phyloP scores from a whole-genome alignment of 1,140 invertebrate genomes.

The Drosophila nasuta region DNA sequence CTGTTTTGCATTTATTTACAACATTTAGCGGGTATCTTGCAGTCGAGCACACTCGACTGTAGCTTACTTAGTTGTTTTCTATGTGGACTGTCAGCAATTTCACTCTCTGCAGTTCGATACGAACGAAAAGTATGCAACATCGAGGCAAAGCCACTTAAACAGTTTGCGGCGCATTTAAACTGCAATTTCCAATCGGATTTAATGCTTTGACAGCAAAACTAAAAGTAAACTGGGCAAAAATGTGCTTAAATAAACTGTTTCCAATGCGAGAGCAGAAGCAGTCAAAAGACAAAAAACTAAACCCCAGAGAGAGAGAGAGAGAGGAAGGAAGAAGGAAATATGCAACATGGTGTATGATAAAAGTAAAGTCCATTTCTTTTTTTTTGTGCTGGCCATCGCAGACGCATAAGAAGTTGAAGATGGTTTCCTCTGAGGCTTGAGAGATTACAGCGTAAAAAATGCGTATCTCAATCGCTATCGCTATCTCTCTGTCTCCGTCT shows the following conservation, averaged over 20 bases:
- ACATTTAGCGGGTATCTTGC: no score
- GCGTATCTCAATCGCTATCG: background rate
- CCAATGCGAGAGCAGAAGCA: constrained; percentile 14
- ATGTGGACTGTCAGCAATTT: constrained; percentile 2
- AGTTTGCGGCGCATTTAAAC: constrained; percentile 35
- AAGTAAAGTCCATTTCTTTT: constrained; percentile 6
- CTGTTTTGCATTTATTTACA: no score
- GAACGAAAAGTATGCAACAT: constrained; percentile 26
- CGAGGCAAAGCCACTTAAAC: constrained; percentile 7
- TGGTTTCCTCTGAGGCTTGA: constrained; percentile 12
- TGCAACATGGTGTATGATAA: constrained; percentile 18
- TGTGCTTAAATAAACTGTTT: constrained; percentile 37
- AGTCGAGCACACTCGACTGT: no score
- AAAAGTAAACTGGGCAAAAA: constrained; percentile 23
- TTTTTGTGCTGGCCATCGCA: constrained; percentile 18
- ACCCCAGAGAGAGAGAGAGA: background rate
- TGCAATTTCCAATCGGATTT: constrained; percentile 41
- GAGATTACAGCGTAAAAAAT: constrained; percentile 39
- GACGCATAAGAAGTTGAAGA: background rate
- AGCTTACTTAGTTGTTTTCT: background rate
- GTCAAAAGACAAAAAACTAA: constrained; percentile 18
- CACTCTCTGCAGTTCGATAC: background rate
- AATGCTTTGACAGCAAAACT: constrained; percentile 31
- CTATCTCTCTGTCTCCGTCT: background rate
- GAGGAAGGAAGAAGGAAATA: background rate